Evolutionary conservation across 2,797 vertebrate genomes (phyloP), one percentile per base, ranked within the genome.

Genomic region (Muscicapa striata): DNA sequence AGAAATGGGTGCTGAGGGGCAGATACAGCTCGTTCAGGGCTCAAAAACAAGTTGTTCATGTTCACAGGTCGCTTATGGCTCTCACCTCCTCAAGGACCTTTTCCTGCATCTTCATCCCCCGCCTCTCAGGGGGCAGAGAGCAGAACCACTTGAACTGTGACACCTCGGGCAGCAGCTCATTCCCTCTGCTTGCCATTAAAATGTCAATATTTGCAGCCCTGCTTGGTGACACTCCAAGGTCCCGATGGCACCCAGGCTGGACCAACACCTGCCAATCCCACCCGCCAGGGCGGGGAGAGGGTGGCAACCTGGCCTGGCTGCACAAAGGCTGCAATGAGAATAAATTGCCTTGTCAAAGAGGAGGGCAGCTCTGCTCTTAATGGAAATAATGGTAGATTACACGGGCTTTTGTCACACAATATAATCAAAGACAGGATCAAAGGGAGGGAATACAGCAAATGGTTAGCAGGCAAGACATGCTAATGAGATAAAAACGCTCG

Each of bases 321-420:
- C 91, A 95, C 95, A 97, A 97, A 98, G 93, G 80, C 87, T 14
- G 58, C 91, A 79, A 95, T 93, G 96, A 87, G 96, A 94, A 96
- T 81, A 97, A 98, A 98, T 97, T 97, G 96, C 96, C 95, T 98
- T 97, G 97, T 97, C 98, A 98, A 88, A 96, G 95, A 84, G 94
- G 95, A 97, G 94, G 97, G 95, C 97, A 97, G 97, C 95, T 95
- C 96, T 63, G 95, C 96, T 97, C 96, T 97, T 98, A 98, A 98
- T 97, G 96, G 98, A 97, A 97, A 97, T 98, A 98, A 98, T 98
- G 95, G 96, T 94, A 97, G 96, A 98, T 97, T 96, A 96, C 97
- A 96, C 84, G 94, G 96, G 96, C 95, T 95, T 95, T 89, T 97
- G 97, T 97, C 95, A 94, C 89, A 96, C 89, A 95, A 95, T 95